Conservation (phyloP, 2,888 invertebrate species). For the Microplitis manilae region DNA sequence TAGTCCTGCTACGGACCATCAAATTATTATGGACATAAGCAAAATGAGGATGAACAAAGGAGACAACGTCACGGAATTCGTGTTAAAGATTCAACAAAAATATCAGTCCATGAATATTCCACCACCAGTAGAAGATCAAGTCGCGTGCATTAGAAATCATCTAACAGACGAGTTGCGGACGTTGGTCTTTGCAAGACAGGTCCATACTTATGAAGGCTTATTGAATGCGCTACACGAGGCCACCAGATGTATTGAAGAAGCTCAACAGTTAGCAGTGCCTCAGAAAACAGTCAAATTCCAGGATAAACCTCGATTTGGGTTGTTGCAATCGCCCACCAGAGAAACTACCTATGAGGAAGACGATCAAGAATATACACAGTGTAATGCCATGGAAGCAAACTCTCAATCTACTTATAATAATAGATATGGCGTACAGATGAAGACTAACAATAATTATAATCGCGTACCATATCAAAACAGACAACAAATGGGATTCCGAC, state of each 20-base stretch:
- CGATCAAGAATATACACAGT: too few species aligned
- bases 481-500: too few species aligned
- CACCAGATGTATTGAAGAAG: not conserved
- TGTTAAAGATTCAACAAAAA: not conserved
- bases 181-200: not conserved
- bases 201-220: not conserved
- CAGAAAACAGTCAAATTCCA: too few species aligned
- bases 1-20: not conserved
- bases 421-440: too few species aligned
- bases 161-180: not conserved
- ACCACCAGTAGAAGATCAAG: not conserved
- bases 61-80: not conserved
- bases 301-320: too few species aligned
- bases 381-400: too few species aligned
- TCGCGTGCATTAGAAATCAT: not conserved
- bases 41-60: not conserved
- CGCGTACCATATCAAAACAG: too few species aligned
- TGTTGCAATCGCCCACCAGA: too few species aligned
- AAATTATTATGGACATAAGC: not conserved
- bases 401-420: too few species aligned
- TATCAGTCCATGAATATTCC: not conserved
- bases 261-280: not conserved
- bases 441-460: too few species aligned
- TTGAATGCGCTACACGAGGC: not conserved
- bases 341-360: too few species aligned